Percentiles rank a stretch among this genome's conserved stretches.
These are phyloP conservation scores for Cotesia typhae DNA, from an alignment of 1,140 invertebrate species.

Conservation along the genomic window DNA sequence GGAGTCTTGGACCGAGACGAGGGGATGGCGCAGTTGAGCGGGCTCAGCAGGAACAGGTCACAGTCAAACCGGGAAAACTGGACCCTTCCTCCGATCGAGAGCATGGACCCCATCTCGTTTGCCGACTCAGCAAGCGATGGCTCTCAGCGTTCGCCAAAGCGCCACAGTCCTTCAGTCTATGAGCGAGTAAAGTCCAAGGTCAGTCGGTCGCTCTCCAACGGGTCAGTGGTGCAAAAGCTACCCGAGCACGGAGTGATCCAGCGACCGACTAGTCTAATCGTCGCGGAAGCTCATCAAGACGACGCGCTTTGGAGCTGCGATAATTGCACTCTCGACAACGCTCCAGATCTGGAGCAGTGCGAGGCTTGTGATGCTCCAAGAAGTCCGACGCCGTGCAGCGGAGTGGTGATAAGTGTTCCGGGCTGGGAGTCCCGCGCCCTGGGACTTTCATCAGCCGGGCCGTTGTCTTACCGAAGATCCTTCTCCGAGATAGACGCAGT, in stretches of 20 bases:
- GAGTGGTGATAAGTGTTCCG: conserved; percentile 67
- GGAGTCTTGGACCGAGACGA: conserved; percentile 37
- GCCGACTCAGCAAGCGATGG: conserved; percentile 44
- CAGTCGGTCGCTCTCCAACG: conserved; percentile 68
- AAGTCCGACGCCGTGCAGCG: conserved; percentile 63
- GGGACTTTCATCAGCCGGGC: conserved; percentile 59
- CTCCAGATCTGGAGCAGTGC: conserved; percentile 65
- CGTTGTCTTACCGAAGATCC: conserved; percentile 71
- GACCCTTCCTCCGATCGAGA: conserved; percentile 56
- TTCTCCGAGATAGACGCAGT: conserved; percentile 70
- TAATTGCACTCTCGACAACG: conserved; percentile 70
- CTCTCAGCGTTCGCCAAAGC: conserved; percentile 65
- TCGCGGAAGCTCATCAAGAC: conserved; percentile 53
- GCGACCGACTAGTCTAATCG: conserved; percentile 59
- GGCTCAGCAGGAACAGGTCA: conserved; percentile 53
- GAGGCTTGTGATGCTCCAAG: conserved; percentile 73
- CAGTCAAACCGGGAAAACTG: conserved; percentile 55
- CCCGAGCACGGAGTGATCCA: conserved; percentile 48
- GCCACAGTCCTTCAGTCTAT: conserved; percentile 68
- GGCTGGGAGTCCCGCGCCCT: conserved; percentile 64
- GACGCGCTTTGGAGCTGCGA: conserved; percentile 69
- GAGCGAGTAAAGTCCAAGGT: conserved; percentile 70
- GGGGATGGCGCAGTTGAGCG: conserved; percentile 62
- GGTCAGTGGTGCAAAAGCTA: conserved; percentile 60
- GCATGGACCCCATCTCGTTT: conserved; percentile 53